Evolutionary conservation across 30 jellyfish, hydroid and myxozoan species (phyloP).

Genomic region (Turritopsis rubra): DNA sequence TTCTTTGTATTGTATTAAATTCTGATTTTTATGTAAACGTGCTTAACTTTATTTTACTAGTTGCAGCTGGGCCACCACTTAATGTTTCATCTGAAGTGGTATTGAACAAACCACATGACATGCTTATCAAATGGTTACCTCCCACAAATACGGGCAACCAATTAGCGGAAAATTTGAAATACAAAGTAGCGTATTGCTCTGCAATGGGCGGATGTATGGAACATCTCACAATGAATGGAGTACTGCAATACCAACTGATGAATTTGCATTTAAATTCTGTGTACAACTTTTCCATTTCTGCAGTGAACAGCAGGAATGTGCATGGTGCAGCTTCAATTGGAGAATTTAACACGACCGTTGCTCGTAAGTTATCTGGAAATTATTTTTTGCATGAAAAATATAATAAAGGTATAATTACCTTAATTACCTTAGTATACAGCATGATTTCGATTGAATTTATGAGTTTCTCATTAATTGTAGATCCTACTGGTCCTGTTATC

Average conservation of each 20-base stretch:
- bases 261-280: background rate
- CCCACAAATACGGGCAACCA: background rate
- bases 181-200: background rate
- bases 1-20: background rate
- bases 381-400: background rate
- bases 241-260: background rate
- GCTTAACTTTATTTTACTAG: background rate
- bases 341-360: background rate
- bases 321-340: background rate
- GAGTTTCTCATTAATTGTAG: background rate
- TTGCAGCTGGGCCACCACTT: background rate
- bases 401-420: too few relatives aligned
- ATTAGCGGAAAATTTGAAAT: background rate
- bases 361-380: background rate
- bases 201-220: background rate
- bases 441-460: too few relatives aligned
- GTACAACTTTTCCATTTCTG: background rate
- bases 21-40: background rate
- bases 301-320: background rate
- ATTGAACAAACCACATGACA: background rate
- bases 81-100: background rate
- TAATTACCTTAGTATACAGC: too few relatives aligned
- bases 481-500: constrained; percentile 9
- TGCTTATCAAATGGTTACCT: background rate
- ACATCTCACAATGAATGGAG: background rate